Base-by-base conservation (phyloP, 1,140 invertebrate genomes). In the Lepidurus apus region DNA sequence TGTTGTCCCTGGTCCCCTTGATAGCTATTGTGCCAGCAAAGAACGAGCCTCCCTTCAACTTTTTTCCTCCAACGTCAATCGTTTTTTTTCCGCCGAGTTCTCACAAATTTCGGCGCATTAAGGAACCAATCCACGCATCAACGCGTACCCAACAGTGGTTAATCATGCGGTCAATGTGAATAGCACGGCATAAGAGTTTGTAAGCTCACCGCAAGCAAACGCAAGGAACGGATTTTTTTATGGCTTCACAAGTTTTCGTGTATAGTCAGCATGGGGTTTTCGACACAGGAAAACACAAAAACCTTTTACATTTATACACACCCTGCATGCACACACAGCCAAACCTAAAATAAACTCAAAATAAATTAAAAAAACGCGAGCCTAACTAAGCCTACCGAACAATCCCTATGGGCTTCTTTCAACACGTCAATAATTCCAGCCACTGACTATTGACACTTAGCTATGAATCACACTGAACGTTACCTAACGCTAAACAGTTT, bases 151-250 rank as follows among this genome's bases (percentile, higher is more conserved):
- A 13, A 11, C 53, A 65, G 53, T 65, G 53, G 53, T 65, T 65
- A 65, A 65, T 65, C 53, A 65, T 65, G 53, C 53, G 53, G 53
- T 65, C 53, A 65, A 65, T 65, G 13, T n/a, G 53, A 11, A 65
- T 13, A 13, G 53, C 17, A 65, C 21, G 53, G n/a, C n/a, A n/a
- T 21, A 7, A 65, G 6, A 65, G 53, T 21, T 21, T 65, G 53
- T n/a, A 21, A 13, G 53, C 53, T 65, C 21, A 65, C 53, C 53
- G 21, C 53, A 65, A 65, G 53, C 53, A 65, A 65, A 13, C 21
- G 21, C 53, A 65, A 21, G 21, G 21, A 65, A 65, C 8, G 21
- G 17, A 17, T 65, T 65, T 17, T 65, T 65, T 65, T 21, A 17
- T 65, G 13, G 8, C 53, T 65, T 65, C 21, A n/a, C 53, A 65